Evolutionary conservation across 2,888 invertebrate genomes (phyloP).

Genomic region (Noctua janthina): DNA sequence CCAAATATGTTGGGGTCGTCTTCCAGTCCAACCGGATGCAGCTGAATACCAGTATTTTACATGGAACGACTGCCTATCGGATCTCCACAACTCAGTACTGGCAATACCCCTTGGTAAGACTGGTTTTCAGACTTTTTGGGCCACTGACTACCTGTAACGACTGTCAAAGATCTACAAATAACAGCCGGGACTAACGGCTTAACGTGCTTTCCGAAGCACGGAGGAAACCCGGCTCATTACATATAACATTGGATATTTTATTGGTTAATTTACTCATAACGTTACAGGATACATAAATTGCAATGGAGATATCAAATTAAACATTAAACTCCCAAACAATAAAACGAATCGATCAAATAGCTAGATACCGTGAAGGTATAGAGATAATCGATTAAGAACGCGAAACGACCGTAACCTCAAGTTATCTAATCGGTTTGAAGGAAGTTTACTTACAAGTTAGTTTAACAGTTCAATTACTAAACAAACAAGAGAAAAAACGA

Average conservation of each 20-base stretch:
- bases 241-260: not conserved
- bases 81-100: too few relatives aligned
- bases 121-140: too few relatives aligned
- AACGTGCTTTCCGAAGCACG: not conserved
- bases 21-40: too few relatives aligned
- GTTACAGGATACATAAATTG: not conserved
- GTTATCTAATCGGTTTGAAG: slow-evolving; percentile 37
- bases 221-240: too few relatives aligned
- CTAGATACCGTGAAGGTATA: slow-evolving; percentile 28
- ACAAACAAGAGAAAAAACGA: slow-evolving; percentile 15
- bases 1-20: too few relatives aligned
- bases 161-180: not conserved
- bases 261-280: not conserved
- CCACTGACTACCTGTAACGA: not conserved
- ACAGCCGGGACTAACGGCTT: not conserved
- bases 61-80: too few relatives aligned
- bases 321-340: slow-evolving; percentile 19
- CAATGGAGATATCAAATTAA: slow-evolving; percentile 4
- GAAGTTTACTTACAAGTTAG: slow-evolving; percentile 41
- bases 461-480: slow-evolving; percentile 16
- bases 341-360: slow-evolving; percentile 40
- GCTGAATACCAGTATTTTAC: too few relatives aligned
- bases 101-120: too few relatives aligned
- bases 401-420: slow-evolving; percentile 8
- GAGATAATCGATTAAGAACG: slow-evolving; percentile 30